Evolutionary conservation across 2,797 vertebrate species (phyloP).

Genomic region (Sternarchorhynchus goeldii): DNA sequence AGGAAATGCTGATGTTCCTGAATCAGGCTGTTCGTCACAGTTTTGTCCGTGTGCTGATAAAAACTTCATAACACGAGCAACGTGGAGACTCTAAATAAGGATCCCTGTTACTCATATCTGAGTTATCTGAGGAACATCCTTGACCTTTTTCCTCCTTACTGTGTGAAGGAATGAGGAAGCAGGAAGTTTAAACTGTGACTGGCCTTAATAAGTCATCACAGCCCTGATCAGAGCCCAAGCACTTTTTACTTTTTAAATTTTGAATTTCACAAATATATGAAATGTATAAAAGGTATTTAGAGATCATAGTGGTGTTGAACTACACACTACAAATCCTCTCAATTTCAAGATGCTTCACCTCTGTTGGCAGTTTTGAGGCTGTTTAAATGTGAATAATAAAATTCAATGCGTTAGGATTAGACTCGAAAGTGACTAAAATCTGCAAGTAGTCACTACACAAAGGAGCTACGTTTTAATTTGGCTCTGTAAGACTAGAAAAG

Average conservation of each 20-base stretch:
- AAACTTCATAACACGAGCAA: constrained; percentile 33
- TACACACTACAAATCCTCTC: background rate
- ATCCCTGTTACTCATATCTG: constrained; percentile 38
- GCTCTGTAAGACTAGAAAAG: background rate
- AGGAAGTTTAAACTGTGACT: constrained; percentile 27
- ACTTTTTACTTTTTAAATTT: background rate
- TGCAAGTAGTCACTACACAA: constrained; percentile 2
- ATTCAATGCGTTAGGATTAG: constrained; percentile 13
- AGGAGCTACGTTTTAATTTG: background rate
- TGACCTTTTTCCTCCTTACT: background rate
- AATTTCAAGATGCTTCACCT: background rate
- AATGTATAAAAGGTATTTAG: background rate
- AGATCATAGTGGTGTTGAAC: background rate
- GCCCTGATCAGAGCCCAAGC: background rate
- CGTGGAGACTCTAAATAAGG: constrained; percentile 18
- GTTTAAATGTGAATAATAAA: constrained; percentile 27
- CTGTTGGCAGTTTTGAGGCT: background rate
- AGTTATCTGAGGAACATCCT: constrained; percentile 27
- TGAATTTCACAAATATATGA: background rate
- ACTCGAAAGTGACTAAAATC: background rate
- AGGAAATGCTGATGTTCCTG: background rate
- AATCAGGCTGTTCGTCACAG: background rate
- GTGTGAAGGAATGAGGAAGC: constrained; percentile 2
- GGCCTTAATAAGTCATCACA: constrained; percentile 12
- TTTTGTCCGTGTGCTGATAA: constrained; percentile 21